A percentile compares a stretch with the other conserved stretches of the same genome.
phyloP scores from a whole-genome alignment of 2,888 invertebrate species.

The Sericinus montela region DNA sequence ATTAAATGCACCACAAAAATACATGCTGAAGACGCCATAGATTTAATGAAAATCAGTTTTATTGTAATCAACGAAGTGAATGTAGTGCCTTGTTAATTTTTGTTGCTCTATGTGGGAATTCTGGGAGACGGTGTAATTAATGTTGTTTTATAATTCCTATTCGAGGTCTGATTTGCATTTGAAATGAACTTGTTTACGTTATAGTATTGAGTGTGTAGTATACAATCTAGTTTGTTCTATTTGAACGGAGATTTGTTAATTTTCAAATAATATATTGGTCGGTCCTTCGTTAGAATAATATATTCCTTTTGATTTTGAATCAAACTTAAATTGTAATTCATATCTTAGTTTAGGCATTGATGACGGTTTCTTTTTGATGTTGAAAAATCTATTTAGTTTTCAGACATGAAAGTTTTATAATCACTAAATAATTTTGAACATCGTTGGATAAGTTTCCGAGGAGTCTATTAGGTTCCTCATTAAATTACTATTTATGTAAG shows the following conservation, averaged over 20 bases:
- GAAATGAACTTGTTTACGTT: constrained; percentile 12
- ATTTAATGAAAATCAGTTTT: not conserved
- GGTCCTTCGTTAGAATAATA: no score
- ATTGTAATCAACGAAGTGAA: constrained; percentile 6
- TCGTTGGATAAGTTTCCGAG: no score
- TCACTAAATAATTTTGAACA: no score
- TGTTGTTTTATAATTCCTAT: constrained; percentile 18
- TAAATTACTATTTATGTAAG: no score
- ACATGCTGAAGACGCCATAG: not conserved
- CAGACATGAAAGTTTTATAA: no score
- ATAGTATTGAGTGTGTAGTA: constrained; percentile 4
- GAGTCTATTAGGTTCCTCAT: no score
- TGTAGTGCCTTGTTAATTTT: not conserved
- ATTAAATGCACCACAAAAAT: constrained; percentile 23
- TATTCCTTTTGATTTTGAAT: no score
- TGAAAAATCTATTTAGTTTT: no score
- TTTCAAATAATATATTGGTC: no score
- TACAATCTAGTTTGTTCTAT: constrained; percentile 6
- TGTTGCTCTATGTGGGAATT: constrained; percentile 7
- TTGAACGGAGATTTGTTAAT: constrained; percentile 1
- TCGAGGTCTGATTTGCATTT: constrained; percentile 14
- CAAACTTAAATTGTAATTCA: no score
- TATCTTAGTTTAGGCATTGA: no score
- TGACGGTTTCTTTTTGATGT: no score
- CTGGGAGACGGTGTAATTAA: constrained; percentile 11